These are phyloP conservation scores for Andrena dorsata DNA, from an alignment of 2,888 invertebrate species.

Conservation along the genomic window DNA sequence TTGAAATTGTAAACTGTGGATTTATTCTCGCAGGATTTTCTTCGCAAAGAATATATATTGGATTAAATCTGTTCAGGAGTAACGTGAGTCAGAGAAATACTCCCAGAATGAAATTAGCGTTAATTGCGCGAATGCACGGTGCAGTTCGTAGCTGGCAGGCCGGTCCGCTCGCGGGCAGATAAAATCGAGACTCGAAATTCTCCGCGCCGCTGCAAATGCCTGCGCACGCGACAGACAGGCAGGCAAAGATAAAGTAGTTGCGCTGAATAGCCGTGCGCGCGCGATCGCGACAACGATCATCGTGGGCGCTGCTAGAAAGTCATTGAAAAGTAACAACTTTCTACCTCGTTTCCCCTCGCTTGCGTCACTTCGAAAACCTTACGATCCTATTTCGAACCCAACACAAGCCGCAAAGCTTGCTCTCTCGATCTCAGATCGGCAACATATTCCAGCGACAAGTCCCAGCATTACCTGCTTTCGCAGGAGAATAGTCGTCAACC, in stretches of 20 bases:
- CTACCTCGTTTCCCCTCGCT: conserved; percentile 35
- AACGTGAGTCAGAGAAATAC: background rate
- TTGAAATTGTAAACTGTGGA: too few relatives aligned
- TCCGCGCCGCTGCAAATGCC: conserved; percentile 18
- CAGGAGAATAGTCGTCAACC: too few relatives aligned
- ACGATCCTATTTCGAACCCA: background rate
- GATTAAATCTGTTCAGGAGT: background rate
- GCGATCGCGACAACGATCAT: conserved; percentile 51
- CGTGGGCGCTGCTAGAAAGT: conserved; percentile 65
- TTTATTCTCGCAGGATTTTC: too few relatives aligned
- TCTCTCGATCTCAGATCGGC: too few relatives aligned
- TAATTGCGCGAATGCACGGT: conserved; percentile 5
- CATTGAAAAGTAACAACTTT: conserved; percentile 56
- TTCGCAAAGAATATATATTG: background rate
- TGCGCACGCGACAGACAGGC: background rate
- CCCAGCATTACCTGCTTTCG: too few relatives aligned
- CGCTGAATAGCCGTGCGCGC: conserved; percentile 34
- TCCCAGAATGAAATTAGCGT: background rate
- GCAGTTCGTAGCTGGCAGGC: conserved; percentile 25
- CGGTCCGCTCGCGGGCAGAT: conserved; percentile 19
- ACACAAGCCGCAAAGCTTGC: background rate
- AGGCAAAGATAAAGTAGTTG: conserved; percentile 35
- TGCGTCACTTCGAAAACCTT: conserved; percentile 37
- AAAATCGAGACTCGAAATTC: conserved; percentile 31
- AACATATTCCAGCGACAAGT: too few relatives aligned